Percentiles rank a stretch among this genome's conserved stretches.
These are phyloP conservation scores for Drosophila ananassae DNA, from an alignment of 1,140 invertebrate species.

Conservation along the genomic window DNA sequence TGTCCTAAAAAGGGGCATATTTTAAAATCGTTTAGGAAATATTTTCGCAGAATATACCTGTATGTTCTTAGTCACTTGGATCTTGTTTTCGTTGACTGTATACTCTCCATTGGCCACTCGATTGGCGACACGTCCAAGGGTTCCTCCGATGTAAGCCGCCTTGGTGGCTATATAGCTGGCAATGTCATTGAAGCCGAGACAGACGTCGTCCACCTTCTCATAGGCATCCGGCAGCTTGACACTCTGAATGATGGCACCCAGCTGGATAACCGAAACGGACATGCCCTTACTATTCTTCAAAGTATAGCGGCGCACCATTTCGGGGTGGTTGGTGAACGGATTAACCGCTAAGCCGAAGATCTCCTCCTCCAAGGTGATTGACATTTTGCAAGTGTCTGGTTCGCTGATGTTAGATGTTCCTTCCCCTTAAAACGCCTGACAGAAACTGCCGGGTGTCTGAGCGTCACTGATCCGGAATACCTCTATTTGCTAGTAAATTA, in stretches of 20 bases:
- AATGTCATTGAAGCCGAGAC: conserved; percentile 91
- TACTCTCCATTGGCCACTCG: conserved; percentile 91
- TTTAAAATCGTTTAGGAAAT: neutral
- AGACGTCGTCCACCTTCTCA: conserved; percentile 88
- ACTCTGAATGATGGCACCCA: conserved; percentile 91
- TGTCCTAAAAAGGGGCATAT: conserved; percentile 83
- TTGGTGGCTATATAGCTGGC: conserved; percentile 75
- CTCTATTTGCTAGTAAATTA: conserved; percentile 12
- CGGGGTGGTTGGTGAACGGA: conserved; percentile 74
- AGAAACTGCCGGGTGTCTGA: conserved; percentile 48
- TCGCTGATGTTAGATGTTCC: conserved; percentile 11
- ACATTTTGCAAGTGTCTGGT: conserved; percentile 34
- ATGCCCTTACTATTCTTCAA: conserved; percentile 86
- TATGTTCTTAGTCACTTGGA: conserved; percentile 89
- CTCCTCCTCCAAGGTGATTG: conserved; percentile 63
- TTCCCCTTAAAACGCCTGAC: conserved; percentile 42
- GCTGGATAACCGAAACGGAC: conserved; percentile 87
- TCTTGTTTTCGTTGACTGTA: conserved; percentile 87
- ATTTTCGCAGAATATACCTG: conserved; percentile 58
- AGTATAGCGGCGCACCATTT: conserved; percentile 85
- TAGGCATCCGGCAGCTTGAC: conserved; percentile 90
- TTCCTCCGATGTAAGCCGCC: conserved; percentile 93
- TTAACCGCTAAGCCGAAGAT: conserved; percentile 69
- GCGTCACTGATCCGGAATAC: conserved; percentile 18
- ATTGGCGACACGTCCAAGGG: conserved; percentile 95